phyloP scores from a whole-genome alignment of 2,113 vertebrate species.

The Halcyon senegalensis region DNA sequence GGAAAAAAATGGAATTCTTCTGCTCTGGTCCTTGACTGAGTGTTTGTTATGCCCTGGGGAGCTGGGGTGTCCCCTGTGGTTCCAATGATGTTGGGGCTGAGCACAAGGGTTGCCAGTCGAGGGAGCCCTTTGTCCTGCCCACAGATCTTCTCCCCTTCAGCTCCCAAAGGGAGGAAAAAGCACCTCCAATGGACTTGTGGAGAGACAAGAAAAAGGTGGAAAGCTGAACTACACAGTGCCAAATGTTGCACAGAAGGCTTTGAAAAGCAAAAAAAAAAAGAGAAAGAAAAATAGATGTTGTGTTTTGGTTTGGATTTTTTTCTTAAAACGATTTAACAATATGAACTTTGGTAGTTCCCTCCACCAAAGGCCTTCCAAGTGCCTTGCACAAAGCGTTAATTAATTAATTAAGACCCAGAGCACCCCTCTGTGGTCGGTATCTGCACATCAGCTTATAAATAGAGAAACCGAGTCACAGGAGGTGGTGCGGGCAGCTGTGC shows the following conservation, averaged over 20 bases:
- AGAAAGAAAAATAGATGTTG: too few species aligned
- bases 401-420: constrained; percentile 65
- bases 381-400: neutral
- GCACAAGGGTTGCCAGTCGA: rapidly evolving
- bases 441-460: neutral
- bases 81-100: rapidly evolving
- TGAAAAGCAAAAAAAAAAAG: neutral
- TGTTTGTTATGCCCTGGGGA: neutral
- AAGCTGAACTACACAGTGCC: neutral
- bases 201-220: neutral
- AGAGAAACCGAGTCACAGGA: neutral
- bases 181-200: neutral
- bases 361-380: neutral
- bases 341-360: neutral
- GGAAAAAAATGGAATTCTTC: neutral
- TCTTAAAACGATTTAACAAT: neutral
- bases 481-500: neutral
- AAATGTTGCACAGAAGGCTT: neutral
- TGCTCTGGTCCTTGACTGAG: neutral
- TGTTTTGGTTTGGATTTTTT: neutral
- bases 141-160: neutral
- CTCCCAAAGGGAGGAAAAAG: neutral
- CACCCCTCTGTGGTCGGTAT: constrained; percentile 52
- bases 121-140: neutral
- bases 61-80: neutral